A percentile compares a stretch with the other conserved stretches of the same genome.
Conservation (phyloP, 2,113 vertebrate species). For the Laticauda laticaudata region DNA sequence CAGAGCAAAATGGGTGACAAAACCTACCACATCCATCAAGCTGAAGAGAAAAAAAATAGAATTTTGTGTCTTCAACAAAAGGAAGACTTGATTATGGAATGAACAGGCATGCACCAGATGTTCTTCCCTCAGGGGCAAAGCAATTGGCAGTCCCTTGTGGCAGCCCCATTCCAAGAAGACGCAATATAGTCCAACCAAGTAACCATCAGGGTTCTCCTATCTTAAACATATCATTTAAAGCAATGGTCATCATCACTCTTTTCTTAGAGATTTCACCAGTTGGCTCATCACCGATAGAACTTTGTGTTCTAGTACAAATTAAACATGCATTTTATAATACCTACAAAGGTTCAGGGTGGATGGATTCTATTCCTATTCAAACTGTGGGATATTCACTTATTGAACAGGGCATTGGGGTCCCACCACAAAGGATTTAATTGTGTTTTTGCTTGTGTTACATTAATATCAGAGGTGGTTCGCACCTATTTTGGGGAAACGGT, state of each 20-base stretch:
- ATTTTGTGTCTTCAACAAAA: neutral
- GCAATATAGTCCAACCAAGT: neutral
- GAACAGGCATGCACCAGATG: neutral
- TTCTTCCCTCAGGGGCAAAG: neutral
- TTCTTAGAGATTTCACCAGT: conserved; percentile 43
- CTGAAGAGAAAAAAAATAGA: neutral
- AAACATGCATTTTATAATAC: conserved; percentile 22
- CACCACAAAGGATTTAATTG: neutral
- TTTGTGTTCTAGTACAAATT: conserved; percentile 41
- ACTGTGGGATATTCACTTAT: neutral
- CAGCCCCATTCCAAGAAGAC: neutral
- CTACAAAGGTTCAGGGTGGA: conserved; percentile 25
- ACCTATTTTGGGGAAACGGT: no score
- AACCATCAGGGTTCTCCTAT: neutral
- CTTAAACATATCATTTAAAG: conserved; percentile 6
- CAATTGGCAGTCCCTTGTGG: neutral
- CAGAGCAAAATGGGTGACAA: rapidly evolving
- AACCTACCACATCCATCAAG: neutral
- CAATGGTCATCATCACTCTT: conserved; percentile 15
- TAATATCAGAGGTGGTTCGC: no score
- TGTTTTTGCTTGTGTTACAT: neutral
- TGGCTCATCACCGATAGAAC: conserved; percentile 45
- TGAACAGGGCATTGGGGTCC: neutral
- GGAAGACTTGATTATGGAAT: conserved; percentile 5
- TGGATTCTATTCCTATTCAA: conserved; percentile 38